Conservation (phyloP, 1,140 invertebrate genomes). For the Megathymus violae region DNA sequence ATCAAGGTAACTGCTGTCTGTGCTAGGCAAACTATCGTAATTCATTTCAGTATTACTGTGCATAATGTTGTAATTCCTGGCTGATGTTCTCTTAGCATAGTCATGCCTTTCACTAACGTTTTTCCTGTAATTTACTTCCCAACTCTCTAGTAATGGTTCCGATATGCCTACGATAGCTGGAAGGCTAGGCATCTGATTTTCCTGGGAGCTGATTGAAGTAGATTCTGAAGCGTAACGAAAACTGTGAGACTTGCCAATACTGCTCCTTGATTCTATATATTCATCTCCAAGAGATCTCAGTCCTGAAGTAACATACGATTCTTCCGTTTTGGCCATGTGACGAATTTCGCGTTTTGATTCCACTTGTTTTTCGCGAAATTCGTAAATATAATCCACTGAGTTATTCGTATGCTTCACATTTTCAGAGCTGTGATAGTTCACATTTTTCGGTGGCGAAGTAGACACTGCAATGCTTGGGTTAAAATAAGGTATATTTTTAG, state of each 20-base stretch:
- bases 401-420: slow-evolving; percentile 68
- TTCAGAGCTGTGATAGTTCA: slow-evolving; percentile 64
- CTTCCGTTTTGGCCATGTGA: slow-evolving; percentile 61
- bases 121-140: slow-evolving; percentile 81
- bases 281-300: slow-evolving; percentile 74
- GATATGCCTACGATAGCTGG: slow-evolving; percentile 82
- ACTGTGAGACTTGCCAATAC: slow-evolving; percentile 87
- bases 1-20: slow-evolving; percentile 78
- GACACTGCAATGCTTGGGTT: slow-evolving; percentile 63
- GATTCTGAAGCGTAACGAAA: slow-evolving; percentile 85
- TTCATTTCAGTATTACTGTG: slow-evolving; percentile 62
- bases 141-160: slow-evolving; percentile 81
- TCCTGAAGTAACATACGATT: slow-evolving; percentile 62
- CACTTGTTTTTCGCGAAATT: slow-evolving; percentile 62
- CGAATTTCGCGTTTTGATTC: slow-evolving; percentile 56
- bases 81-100: slow-evolving; percentile 68
- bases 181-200: slow-evolving; percentile 80
- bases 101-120: slow-evolving; percentile 76
- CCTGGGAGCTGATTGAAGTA: slow-evolving; percentile 74
- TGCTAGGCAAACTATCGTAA: slow-evolving; percentile 76
- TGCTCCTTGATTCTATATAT: slow-evolving; percentile 76
- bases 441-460: slow-evolving; percentile 59
- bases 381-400: slow-evolving; percentile 61
- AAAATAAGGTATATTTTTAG: slow-evolving; percentile 74
- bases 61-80: slow-evolving; percentile 68